phyloP scores from a whole-genome alignment of 2,888 invertebrate genomes.

The Acrocyrtus sp. region DNA sequence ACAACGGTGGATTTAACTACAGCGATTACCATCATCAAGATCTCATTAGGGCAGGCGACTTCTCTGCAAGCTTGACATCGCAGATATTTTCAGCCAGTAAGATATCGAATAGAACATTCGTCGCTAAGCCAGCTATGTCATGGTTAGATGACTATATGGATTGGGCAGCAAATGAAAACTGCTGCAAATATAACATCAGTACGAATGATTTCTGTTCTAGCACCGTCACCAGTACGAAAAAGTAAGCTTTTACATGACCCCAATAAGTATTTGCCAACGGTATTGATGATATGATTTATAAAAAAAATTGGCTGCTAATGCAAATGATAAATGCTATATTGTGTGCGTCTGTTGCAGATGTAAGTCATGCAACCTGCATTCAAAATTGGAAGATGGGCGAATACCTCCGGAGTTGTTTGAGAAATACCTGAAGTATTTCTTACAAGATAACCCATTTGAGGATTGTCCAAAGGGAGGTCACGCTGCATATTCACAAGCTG shows the following conservation, averaged over 20 bases:
- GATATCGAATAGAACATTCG: constrained; percentile 72
- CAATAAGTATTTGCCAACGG: too few relatives aligned
- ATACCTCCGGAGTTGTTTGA: constrained; percentile 68
- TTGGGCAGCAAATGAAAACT: constrained; percentile 76
- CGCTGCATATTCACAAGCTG: constrained; percentile 75
- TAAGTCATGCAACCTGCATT: constrained; percentile 72
- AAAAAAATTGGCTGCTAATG: too few relatives aligned
- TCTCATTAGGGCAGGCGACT: constrained; percentile 55
- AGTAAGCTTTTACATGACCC: constrained; percentile 33
- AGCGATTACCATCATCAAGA: constrained; percentile 64
- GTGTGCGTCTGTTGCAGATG: too few relatives aligned
- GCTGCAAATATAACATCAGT: constrained; percentile 71
- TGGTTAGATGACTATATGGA: constrained; percentile 97
- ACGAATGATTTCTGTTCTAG: constrained; percentile 74
- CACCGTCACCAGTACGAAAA: constrained; percentile 64
- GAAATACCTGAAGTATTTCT: constrained; percentile 77
- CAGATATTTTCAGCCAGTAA: constrained; percentile 60
- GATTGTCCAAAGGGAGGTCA: constrained; percentile 82
- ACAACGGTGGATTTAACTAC: constrained; percentile 69
- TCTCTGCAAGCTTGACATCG: constrained; percentile 55
- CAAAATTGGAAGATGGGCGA: constrained; percentile 64
- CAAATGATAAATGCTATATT: too few relatives aligned
- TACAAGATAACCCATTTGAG: constrained; percentile 76
- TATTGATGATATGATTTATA: too few relatives aligned
- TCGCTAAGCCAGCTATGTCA: constrained; percentile 83